Percentiles rank a stretch among this genome's conserved stretches.
Evolutionary conservation across 1,140 invertebrate genomes (phyloP).

Genomic region (Dufourea novaeangliae): DNA sequence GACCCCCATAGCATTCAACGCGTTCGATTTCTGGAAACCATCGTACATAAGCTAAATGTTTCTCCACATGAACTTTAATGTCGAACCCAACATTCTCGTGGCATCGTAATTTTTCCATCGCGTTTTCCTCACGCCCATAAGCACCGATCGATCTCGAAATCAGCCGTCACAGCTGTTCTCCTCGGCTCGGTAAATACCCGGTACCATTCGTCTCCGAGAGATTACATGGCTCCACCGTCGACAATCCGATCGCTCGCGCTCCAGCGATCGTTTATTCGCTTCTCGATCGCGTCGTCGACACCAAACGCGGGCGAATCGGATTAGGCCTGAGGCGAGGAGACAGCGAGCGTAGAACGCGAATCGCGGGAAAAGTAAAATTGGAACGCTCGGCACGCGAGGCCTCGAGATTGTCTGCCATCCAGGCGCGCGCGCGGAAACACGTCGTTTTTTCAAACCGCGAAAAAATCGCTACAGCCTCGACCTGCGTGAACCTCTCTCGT

Average conservation of each 20-base stretch:
- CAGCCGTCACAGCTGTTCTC: conserved; percentile 37
- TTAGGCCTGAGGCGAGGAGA: conserved; percentile 1
- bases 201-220: conserved; percentile 1
- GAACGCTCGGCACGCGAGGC: conserved; percentile 60
- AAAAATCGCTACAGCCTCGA: conserved; percentile 5
- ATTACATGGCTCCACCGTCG: conserved; percentile 15
- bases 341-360: conserved; percentile 38
- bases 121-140: too few relatives aligned
- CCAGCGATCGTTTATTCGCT: neutral
- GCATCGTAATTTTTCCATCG: too few relatives aligned
- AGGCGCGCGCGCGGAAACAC: conserved; percentile 14
- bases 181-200: conserved; percentile 33
- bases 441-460: conserved; percentile 29
- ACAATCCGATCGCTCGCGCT: neutral
- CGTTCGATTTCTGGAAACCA: too few relatives aligned
- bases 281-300: conserved; percentile 12
- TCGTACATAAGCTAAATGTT: too few relatives aligned
- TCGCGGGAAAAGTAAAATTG: conserved; percentile 62
- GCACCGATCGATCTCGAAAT: conserved; percentile 43
- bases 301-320: neutral
- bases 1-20: too few relatives aligned
- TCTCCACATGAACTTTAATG: too few relatives aligned
- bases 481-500: neutral
- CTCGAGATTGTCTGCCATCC: conserved; percentile 47
- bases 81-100: neutral